Evolutionary conservation across 2,113 vertebrate species (phyloP).

Genomic region (Calcarius ornatus): DNA sequence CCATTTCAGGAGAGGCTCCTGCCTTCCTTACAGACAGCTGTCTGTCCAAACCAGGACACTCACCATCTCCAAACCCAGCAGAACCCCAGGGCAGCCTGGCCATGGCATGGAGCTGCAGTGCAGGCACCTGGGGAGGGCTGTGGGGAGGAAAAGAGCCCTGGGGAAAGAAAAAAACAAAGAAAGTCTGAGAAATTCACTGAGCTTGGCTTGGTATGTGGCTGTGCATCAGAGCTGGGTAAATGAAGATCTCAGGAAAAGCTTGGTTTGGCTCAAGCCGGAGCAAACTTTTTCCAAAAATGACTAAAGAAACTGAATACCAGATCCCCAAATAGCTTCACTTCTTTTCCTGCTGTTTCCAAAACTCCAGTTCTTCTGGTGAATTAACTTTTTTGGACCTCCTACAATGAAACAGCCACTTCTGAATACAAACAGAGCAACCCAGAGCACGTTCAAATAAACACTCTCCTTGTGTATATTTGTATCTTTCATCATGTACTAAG

Average conservation of each 20-base stretch:
- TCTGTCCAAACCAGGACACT: background rate
- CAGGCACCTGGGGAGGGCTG: background rate
- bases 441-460: constrained; percentile 29
- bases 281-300: background rate
- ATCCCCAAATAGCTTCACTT: background rate
- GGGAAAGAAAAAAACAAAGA: background rate
- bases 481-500: background rate
- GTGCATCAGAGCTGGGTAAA: constrained; percentile 14
- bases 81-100: background rate
- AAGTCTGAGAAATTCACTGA: background rate
- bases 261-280: constrained; percentile 8
- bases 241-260: background rate
- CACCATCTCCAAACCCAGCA: background rate
- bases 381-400: constrained; percentile 30
- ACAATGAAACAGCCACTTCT: background rate
- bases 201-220: background rate
- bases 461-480: background rate
- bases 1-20: background rate
- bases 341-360: constrained; percentile 22
- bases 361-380: background rate
- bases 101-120: background rate
- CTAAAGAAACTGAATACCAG: constrained; percentile 5
- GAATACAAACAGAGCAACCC: background rate
- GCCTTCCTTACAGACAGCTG: background rate
- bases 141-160: background rate